Base-by-base conservation (phyloP, 2,113 vertebrate genomes). In the Nycticryphes semicollaris region DNA sequence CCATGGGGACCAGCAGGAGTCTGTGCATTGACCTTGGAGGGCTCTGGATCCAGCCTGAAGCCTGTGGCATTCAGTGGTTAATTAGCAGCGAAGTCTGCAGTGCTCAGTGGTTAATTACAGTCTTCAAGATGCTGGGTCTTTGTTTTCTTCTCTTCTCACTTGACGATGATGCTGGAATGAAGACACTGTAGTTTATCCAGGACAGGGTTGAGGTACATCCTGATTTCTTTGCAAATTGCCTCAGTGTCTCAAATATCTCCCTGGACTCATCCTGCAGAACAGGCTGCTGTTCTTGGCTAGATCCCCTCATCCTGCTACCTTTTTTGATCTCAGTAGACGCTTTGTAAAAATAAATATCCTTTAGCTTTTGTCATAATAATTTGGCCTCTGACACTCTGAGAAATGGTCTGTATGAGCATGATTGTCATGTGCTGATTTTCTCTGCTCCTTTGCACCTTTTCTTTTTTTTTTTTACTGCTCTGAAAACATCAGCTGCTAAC, bases 391-490 rank as follows among this genome's bases (percentile, higher is more conserved):
- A 45, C 33, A 79, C 59, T 20, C 69, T 70, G 79, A 20, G 31
- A 89, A 84, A 45, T 2, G 23, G 3, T 41, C 64, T 64, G 59
- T 23, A 7, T 41, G 54, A 56, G 59, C 23, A 7, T 41, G 54
- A 56, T 30, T 56, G 66, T 84, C 73, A 79, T 3, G 3, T 62
- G 64, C 54, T 60, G 62, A 43, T 87, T 87, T 80, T 35, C 69
- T 89, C 68, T 77, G 75, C 60, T 92, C 47, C 88, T 96, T 92
- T 94, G 69, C 90, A 93, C 74, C 48, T 85, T 72, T 84, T 66
- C 31, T 75, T 62, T 30, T 18, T 53, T 54, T 37, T 47, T 66
- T 51, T 37, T 23, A 22, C 43, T 87, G 73, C 54, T 84, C 90
- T 90, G 87, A 78, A 94, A 96, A 88, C 90, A 88, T 72, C 79